Evolutionary conservation across 2,888 invertebrate genomes (phyloP), one percentile per base, ranked within the genome.

Genomic region (Brenthis daphne): DNA sequence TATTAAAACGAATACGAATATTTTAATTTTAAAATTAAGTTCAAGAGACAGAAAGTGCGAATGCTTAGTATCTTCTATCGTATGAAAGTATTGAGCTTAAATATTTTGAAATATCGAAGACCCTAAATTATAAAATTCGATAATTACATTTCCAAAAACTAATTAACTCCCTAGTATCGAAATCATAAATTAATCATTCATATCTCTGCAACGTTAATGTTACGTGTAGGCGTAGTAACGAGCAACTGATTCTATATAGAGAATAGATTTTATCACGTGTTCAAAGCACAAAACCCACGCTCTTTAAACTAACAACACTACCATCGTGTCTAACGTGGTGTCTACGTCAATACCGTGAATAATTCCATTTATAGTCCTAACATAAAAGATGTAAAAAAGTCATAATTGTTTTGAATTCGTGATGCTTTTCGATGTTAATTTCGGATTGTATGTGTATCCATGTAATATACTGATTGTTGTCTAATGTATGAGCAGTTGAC

Each of bases 331-430:
- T 80, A 84, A 84, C 81, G 79, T 80, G 79, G 73, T 73, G 74
- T 80, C 76, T 80, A 83, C 85, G 84, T 86, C 85, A 85, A 79
- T 78, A 80, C 74, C 74, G 78, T 82, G 80, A 83, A 82, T 82
- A 82, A 80, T 77, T 72, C 71, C 71, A 73, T 77, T 75, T 76
- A 76, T 77, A 79, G 79, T 70, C 67, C 56, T 70, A 74, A 72
- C 69, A 69, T 73, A 74, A 65, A 73, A 68, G 51, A 73, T 73
- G 60, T 69, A 65, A 70, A 65, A 65, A 63, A 43, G 14, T 13
- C 20, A 20, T 20, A 33, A 57, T n/a, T 37, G 53, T 48, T 57
- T 51, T 50, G 56, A 37, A 65, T 57, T n/a, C 57, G 54, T 48
- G 47, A 50, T 50, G 33, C 16, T 51, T 72, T 61, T 48, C 50